phyloP scores from a whole-genome alignment of 2,888 invertebrate genomes.

The Callinectes sapidus region DNA sequence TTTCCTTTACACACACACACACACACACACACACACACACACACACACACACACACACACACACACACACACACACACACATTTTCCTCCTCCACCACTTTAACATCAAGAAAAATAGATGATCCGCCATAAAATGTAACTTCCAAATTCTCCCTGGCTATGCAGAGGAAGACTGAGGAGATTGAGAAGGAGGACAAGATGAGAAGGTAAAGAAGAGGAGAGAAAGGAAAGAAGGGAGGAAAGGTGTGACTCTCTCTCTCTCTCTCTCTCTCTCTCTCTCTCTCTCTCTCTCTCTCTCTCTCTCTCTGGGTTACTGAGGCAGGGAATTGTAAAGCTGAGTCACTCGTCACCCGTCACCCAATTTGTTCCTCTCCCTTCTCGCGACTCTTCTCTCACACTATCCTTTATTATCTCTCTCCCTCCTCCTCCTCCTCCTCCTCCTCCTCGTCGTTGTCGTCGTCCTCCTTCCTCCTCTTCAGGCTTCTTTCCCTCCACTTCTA shows the following conservation, averaged over 20 bases:
- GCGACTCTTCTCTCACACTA: not conserved
- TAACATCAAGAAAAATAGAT: not conserved
- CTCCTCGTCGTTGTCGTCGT: not conserved
- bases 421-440: not conserved
- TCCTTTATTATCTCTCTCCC: not conserved
- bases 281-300: not conserved
- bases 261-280: not conserved
- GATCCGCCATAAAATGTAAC: not conserved
- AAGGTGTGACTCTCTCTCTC: not conserved
- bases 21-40: slow-evolving; percentile 2
- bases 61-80: not conserved
- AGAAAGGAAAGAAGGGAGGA: not conserved
- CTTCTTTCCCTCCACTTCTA: not conserved
- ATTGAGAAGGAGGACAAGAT: not conserved
- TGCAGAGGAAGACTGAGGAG: slow-evolving; percentile 9
- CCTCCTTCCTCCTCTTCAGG: not conserved
- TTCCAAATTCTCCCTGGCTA: not conserved
- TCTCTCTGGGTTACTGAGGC: not conserved
- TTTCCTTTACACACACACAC: not conserved
- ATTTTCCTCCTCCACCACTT: not conserved
- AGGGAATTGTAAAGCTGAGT: not conserved
- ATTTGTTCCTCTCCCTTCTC: slow-evolving; percentile 15
- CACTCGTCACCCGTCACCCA: slow-evolving; percentile 16
- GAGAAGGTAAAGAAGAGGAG: not conserved
- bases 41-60: not conserved